These are phyloP conservation scores for Choloepus hoffmanni DNA, from an alignment of 2,113 vertebrate species.

Conservation along the genomic window DNA sequence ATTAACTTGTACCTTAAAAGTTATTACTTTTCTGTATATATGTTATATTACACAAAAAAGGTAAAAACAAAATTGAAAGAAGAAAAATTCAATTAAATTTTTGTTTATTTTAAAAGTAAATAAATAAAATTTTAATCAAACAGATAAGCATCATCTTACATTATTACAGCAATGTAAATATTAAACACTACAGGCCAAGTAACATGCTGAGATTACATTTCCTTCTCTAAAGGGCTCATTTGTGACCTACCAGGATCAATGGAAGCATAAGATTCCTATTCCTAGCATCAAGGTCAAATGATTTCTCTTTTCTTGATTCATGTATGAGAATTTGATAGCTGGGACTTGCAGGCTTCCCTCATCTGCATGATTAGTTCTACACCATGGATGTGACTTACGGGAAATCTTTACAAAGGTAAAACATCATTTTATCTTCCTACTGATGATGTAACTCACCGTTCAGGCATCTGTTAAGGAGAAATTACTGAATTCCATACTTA, in stretches of 20 bases:
- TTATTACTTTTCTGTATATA: too few species aligned
- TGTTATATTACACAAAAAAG: too few species aligned
- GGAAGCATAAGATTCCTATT: conserved; percentile 37
- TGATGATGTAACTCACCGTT: background rate
- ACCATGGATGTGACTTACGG: background rate
- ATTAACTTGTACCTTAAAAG: too few species aligned
- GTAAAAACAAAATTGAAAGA: too few species aligned
- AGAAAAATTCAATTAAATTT: too few species aligned
- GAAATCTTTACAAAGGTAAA: background rate
- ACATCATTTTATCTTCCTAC: background rate
- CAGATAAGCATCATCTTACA: background rate
- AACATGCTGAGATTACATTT: conserved; percentile 2
- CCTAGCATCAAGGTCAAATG: background rate
- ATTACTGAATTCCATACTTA: conserved; percentile 2
- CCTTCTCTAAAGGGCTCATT: background rate
- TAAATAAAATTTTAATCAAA: too few species aligned
- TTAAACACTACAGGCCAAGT: background rate
- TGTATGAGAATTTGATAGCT: background rate
- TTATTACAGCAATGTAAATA: conserved; percentile 14
- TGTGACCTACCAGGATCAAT: background rate
- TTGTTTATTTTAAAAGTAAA: too few species aligned
- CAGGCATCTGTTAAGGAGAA: background rate
- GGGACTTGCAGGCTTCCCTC: background rate
- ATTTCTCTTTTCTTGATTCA: conserved; percentile 18
- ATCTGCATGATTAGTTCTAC: background rate